Percentiles rank a stretch among this genome's conserved stretches.
Conservation (phyloP, 2,797 vertebrate species). For the Ammospiza maritima region DNA sequence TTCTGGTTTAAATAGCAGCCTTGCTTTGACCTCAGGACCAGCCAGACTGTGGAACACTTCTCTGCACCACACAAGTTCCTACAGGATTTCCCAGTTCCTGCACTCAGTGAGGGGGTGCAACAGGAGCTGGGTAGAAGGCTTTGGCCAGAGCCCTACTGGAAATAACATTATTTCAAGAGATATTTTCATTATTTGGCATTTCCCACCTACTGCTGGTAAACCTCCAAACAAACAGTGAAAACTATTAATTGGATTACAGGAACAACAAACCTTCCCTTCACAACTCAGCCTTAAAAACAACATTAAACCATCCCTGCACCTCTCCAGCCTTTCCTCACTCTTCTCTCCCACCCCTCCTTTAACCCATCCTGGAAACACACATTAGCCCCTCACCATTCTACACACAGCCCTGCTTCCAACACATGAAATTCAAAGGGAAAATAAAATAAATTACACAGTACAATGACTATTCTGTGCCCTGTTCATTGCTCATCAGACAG, state of each 20-base stretch:
- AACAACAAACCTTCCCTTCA: neutral
- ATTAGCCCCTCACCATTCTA: neutral
- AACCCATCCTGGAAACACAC: neutral
- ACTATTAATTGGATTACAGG: neutral
- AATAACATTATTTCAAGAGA: neutral
- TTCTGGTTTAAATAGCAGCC: neutral
- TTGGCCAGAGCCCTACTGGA: neutral
- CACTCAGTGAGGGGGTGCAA: rapidly evolving
- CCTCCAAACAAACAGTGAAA: neutral
- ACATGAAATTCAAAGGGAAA: neutral
- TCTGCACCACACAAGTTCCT: neutral
- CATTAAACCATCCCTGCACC: neutral
- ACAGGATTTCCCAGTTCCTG: neutral
- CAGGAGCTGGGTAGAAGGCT: neutral
- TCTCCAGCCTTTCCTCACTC: neutral
- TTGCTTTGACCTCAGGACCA: neutral
- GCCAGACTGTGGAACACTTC: neutral
- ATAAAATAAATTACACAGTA: neutral
- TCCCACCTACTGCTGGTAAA: neutral
- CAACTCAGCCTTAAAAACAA: neutral
- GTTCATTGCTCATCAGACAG: neutral
- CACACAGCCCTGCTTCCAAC: neutral
- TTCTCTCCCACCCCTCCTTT: neutral
- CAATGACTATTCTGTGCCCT: neutral
- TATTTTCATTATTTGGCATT: neutral